Evolutionary conservation across 1,140 invertebrate genomes (phyloP).

Genomic region (Cydia splendana): DNA sequence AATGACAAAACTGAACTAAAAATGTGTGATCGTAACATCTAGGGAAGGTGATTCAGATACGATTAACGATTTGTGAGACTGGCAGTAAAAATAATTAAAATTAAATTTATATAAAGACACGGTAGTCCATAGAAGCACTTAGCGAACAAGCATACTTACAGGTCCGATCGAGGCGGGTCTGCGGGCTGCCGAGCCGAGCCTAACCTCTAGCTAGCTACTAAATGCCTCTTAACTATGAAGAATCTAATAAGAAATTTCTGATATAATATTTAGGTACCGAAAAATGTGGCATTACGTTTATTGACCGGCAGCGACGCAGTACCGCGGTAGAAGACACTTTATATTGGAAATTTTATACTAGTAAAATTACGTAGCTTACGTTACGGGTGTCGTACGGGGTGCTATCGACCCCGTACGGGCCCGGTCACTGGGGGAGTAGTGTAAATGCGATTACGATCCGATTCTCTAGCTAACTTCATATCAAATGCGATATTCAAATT

Average conservation of each 20-base stretch:
- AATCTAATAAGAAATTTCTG: slow-evolving; percentile 59
- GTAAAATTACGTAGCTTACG: slow-evolving; percentile 64
- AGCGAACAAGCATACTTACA: slow-evolving; percentile 75
- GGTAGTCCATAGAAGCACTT: slow-evolving; percentile 70
- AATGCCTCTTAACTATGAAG: slow-evolving; percentile 48
- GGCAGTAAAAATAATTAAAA: slow-evolving; percentile 70
- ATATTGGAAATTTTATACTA: slow-evolving; percentile 65
- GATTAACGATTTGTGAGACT: slow-evolving; percentile 72
- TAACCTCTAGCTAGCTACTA: slow-evolving; percentile 42
- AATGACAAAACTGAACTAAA: slow-evolving; percentile 66
- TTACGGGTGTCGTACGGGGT: slow-evolving; percentile 41
- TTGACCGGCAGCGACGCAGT: slow-evolving; percentile 50
- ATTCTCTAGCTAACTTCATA: slow-evolving; percentile 44
- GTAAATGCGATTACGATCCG: slow-evolving; percentile 68
- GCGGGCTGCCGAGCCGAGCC: slow-evolving; percentile 37
- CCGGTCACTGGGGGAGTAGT: slow-evolving; percentile 50
- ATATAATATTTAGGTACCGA: slow-evolving; percentile 53
- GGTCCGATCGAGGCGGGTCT: slow-evolving; percentile 48
- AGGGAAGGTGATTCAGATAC: slow-evolving; percentile 60
- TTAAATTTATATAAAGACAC: slow-evolving; percentile 56
- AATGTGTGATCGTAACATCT: slow-evolving; percentile 67
- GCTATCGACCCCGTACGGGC: slow-evolving; percentile 2
- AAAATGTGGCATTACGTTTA: slow-evolving; percentile 48
- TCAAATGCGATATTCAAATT: slow-evolving; percentile 55
- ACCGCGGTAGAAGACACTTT: slow-evolving; percentile 59